A percentile compares a stretch with the other conserved stretches of the same genome.
Evolutionary conservation across 2,113 vertebrate species (phyloP).

Genomic region (Calonectris borealis): DNA sequence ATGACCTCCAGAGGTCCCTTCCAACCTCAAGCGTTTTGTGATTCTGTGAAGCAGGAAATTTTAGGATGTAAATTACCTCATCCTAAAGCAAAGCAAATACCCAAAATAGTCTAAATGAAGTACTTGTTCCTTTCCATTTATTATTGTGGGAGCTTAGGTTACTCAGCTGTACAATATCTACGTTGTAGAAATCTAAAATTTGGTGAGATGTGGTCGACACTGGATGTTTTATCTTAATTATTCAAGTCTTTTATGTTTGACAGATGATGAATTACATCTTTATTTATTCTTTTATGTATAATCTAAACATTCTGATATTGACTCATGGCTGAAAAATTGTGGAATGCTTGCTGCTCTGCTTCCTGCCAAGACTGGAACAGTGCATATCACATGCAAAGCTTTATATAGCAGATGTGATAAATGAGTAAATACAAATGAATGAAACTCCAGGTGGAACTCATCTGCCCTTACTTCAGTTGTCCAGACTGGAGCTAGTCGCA

Average conservation of each 20-base stretch:
- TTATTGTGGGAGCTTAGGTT: not conserved
- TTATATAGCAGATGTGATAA: not conserved
- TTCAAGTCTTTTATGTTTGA: not conserved
- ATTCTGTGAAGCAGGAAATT: not conserved
- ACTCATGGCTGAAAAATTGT: not conserved
- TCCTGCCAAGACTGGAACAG: not conserved
- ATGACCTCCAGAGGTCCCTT: not conserved
- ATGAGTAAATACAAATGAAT: not conserved
- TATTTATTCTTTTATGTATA: not conserved
- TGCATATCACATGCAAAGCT: not conserved
- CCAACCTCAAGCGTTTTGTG: not conserved
- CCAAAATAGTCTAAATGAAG: not conserved
- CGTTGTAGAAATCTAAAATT: not conserved
- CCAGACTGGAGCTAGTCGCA: not conserved
- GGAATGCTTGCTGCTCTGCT: not conserved
- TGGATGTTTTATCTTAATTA: not conserved
- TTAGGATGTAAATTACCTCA: not conserved
- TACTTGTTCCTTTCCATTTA: not conserved
- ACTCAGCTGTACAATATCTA: not conserved
- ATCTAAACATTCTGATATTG: not conserved
- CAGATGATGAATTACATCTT: not conserved
- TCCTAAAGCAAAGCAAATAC: not conserved
- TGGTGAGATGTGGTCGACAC: not conserved
- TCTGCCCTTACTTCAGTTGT: not conserved
- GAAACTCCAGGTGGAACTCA: not conserved